Evolutionary conservation across 2,113 vertebrate species (phyloP), one percentile per base, ranked within the genome.

Genomic region (Tautogolabrus adspersus): DNA sequence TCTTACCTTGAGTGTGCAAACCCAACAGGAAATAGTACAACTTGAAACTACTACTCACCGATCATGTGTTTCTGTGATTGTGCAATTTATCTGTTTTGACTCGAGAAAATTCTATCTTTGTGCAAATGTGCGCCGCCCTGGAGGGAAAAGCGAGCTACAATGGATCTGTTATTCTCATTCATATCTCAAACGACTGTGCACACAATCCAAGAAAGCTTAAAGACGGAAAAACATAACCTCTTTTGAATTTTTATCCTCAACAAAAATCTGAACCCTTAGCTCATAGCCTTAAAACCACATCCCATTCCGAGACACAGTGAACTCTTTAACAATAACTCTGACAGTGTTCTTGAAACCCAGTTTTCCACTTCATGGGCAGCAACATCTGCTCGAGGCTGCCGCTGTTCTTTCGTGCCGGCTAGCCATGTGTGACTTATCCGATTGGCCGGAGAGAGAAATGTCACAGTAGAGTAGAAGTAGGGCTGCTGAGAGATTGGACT

Each of bases 371-470:
- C 40, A 81, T 66, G 85, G 86, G 72, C 85, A 78, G 77, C 77
- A 90, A 79, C 91, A 90, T 84, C 83, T 88, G 75, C 87, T 90
- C 52, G 65, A 84, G 91, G 91, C 92, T 81, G 75, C 58, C 88
- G 87, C 79, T 91, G 86, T 75, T 90, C 82, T 88, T 93, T 92
- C 88, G 72, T 91, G 92, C 66, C 75, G 68, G 70, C 90, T 87
- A 92, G 84, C 67, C 91, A 92, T 85, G 87, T 92, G 81, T 82
- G 73, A 89, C 92, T 90, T 91, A 91, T 90, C 89, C 71, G 79
- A 93, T 88, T 76, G 90, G 90, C 90, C 85, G 80, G 86, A 79
- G 89, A 90, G 86, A 74, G 79, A 82, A 87, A 89, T 92, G 91
- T 92, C 81, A 89, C 70, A 83, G 71, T 86, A 78, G 70, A 87